These are phyloP conservation scores for Ranitomeya variabilis DNA, from an alignment of 2,113 vertebrate genomes.

Conservation along the genomic window DNA sequence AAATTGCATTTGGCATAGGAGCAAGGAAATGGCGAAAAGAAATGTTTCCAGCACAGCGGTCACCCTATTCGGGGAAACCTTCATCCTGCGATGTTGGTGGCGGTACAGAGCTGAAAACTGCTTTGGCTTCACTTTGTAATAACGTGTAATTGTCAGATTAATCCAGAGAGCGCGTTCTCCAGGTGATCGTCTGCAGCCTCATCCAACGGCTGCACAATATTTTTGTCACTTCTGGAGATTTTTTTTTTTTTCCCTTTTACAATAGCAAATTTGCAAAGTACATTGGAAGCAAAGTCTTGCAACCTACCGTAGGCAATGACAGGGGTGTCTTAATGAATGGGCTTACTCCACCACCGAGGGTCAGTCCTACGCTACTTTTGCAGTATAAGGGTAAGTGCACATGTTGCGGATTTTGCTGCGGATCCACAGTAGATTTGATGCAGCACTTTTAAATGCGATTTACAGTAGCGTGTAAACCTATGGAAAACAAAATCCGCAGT, in stretches of 20 bases:
- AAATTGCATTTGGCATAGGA: slow-evolving; percentile 48
- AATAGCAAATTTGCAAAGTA: not conserved
- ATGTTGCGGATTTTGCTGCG: too few relatives aligned
- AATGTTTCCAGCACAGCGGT: slow-evolving; percentile 36
- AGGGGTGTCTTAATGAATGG: too few relatives aligned
- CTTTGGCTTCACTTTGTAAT: slow-evolving; percentile 26
- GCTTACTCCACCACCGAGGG: too few relatives aligned
- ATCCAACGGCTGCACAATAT: slow-evolving; percentile 8
- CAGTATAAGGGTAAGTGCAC: too few relatives aligned
- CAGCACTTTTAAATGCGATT: too few relatives aligned
- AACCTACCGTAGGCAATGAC: too few relatives aligned
- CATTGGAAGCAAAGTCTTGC: not conserved
- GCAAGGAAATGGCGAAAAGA: slow-evolving; percentile 18
- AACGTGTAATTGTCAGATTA: slow-evolving; percentile 40
- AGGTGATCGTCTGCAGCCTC: slow-evolving; percentile 14
- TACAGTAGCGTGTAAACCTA: too few relatives aligned
- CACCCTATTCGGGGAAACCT: slow-evolving; percentile 19
- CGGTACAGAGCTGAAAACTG: slow-evolving; percentile 6
- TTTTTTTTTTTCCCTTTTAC: not conserved
- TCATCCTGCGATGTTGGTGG: slow-evolving; percentile 35
- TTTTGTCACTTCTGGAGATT: not conserved
- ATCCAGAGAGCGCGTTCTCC: slow-evolving; percentile 23
- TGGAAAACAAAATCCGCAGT: too few relatives aligned
- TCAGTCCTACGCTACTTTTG: too few relatives aligned
- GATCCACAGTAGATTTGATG: too few relatives aligned